These are phyloP conservation scores for Ptychadena robeensis DNA, from an alignment of 2,797 vertebrate species.

Conservation along the genomic window DNA sequence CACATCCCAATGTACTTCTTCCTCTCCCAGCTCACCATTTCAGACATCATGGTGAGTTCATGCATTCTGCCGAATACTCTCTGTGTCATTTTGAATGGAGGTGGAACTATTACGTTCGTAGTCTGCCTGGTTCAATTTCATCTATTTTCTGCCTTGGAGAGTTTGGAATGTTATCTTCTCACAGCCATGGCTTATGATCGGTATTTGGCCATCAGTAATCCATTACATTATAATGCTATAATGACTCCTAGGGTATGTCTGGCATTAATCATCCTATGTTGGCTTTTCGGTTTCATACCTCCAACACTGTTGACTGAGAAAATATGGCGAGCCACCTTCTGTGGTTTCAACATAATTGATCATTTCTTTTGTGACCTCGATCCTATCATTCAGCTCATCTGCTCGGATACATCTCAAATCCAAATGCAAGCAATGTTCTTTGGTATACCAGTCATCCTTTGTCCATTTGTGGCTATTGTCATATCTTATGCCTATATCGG, in stretches of 20 bases:
- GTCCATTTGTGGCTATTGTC: no score
- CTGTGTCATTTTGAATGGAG: neutral
- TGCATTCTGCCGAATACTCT: neutral
- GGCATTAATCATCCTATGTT: neutral
- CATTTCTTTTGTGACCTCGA: conserved; percentile 67
- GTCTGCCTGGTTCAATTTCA: neutral
- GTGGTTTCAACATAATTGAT: conserved; percentile 66
- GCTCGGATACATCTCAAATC: conserved; percentile 52
- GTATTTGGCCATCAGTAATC: neutral
- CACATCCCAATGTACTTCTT: conserved; percentile 24
- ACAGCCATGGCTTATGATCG: conserved; percentile 1
- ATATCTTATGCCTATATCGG: no score
- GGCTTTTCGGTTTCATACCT: neutral
- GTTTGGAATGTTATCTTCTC: neutral
- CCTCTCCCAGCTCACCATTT: neutral
- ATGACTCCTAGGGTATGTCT: neutral
- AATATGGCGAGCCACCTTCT: conserved; percentile 50
- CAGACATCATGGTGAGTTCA: neutral
- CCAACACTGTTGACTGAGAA: neutral
- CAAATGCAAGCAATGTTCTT: conserved; percentile 33
- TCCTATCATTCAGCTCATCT: conserved; percentile 36
- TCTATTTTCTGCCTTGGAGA: neutral
- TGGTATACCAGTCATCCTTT: no score
- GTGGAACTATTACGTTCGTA: neutral
- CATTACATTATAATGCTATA: neutral